A percentile compares a stretch with the other conserved stretches of the same genome.
Evolutionary conservation across 2,888 invertebrate species (phyloP).

Genomic region (Kryphioiulus occultus): DNA sequence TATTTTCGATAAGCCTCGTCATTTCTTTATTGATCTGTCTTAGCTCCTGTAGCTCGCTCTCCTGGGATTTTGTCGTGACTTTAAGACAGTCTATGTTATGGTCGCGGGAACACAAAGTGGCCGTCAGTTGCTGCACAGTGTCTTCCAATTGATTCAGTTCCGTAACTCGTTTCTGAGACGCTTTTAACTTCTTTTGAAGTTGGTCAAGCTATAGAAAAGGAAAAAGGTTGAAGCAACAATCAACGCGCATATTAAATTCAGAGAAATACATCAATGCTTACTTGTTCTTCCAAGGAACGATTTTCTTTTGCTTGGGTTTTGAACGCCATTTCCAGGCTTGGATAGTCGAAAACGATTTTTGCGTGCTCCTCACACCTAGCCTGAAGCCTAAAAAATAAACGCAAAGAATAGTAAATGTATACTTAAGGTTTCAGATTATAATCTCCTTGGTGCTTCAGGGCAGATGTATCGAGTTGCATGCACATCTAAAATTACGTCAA

Average conservation of each 20-base stretch:
- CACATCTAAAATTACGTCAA: not conserved
- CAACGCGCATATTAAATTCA: not conserved
- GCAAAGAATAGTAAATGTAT: not conserved
- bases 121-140: not conserved
- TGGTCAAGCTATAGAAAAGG: not conserved
- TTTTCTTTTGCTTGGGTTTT: not conserved
- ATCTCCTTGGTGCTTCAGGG: not conserved
- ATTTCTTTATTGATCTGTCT: not conserved
- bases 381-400: not conserved
- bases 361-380: not conserved
- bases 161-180: not conserved
- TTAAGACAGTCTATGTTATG: not conserved
- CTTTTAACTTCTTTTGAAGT: not conserved
- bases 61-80: not conserved
- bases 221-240: not conserved
- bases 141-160: not conserved
- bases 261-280: not conserved
- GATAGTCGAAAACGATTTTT: not conserved
- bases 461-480: no score
- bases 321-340: not conserved
- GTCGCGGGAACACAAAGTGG: not conserved
- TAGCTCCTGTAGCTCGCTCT: not conserved
- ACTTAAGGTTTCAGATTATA: not conserved
- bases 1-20: not conserved
- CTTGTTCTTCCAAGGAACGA: not conserved